Base-by-base conservation (phyloP, 2,797 vertebrate genomes). In the Selene dorsalis region DNA sequence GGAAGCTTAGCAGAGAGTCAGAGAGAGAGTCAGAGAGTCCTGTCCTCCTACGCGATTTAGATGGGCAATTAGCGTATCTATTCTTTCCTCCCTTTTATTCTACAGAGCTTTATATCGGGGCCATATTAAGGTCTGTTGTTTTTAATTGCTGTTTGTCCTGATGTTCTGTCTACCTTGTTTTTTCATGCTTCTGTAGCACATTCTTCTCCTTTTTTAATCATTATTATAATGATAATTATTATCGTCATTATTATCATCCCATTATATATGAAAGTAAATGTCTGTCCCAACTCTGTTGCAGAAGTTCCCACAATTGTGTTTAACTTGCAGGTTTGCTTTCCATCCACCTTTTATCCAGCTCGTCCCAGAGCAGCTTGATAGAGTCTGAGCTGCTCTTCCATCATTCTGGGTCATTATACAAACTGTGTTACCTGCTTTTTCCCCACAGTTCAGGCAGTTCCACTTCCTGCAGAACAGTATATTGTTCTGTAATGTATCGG, bases 1-100 rank as follows among this genome's bases (percentile, higher is more conserved):
- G 30, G 43, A 78, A 85, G 75, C 80, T 83, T 48, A 69, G 77
- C 59, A 59, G 35, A 64, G 30, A n/a, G n/a, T n/a, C n/a, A n/a
- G n/a, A n/a, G n/a, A n/a, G n/a, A n/a, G 61, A 73, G 30, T 69
- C 26, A 60, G 67, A 84, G 67, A 76, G 72, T 24, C 39, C 28
- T 67, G 56, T 83, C 70, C 73, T 71, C 75, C 53, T 61, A 61
- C 28, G 0, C 9, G 4, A 69, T 68, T 77, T 63, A 82, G 77
- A 75, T 28, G 24, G 35, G 45, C 69, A 89, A 81, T 87, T 79
- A 87, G 61, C 35, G 14, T n/a, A 17, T 12, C 22, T 53, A 69
- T 79, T 75, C 45, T 43, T 66, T 3, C 38, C 64, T 83, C 17
- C 18, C 16, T 64, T 64, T 69, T 74, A 43, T 82, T 82, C 11